Conservation (phyloP, 2,797 vertebrate species). For the Sebastolobus altivelis region DNA sequence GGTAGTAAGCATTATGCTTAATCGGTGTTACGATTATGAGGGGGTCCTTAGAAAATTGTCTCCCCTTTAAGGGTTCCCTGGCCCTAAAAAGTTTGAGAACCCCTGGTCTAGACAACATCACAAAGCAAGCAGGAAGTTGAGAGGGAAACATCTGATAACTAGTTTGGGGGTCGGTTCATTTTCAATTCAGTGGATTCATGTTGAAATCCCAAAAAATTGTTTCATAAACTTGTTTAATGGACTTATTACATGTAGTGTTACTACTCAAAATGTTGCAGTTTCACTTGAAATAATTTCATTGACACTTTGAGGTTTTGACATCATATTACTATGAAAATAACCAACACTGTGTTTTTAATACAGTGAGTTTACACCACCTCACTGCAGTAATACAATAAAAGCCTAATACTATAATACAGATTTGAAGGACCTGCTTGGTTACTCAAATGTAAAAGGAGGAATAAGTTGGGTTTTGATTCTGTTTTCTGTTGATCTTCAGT, state of each 20-base stretch:
- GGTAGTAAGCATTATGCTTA: too few relatives aligned
- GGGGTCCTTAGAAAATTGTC: too few relatives aligned
- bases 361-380: background rate
- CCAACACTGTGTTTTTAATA: background rate
- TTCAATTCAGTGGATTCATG: background rate
- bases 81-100: too few relatives aligned
- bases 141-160: background rate
- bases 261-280: background rate
- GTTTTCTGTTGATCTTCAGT: background rate
- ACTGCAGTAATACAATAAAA: slow-evolving; percentile 26
- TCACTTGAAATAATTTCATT: background rate
- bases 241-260: background rate
- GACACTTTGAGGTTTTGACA: background rate
- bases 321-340: background rate
- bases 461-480: background rate
- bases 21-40: too few relatives aligned
- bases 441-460: background rate
- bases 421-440: background rate
- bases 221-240: background rate
- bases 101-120: too few relatives aligned
- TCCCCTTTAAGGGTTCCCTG: too few relatives aligned
- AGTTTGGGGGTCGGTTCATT: background rate
- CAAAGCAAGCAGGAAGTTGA: background rate
- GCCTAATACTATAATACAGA: background rate
- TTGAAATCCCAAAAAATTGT: background rate